These are phyloP conservation scores for Anastrepha ludens DNA, from an alignment of 1,140 invertebrate species.

Conservation along the genomic window DNA sequence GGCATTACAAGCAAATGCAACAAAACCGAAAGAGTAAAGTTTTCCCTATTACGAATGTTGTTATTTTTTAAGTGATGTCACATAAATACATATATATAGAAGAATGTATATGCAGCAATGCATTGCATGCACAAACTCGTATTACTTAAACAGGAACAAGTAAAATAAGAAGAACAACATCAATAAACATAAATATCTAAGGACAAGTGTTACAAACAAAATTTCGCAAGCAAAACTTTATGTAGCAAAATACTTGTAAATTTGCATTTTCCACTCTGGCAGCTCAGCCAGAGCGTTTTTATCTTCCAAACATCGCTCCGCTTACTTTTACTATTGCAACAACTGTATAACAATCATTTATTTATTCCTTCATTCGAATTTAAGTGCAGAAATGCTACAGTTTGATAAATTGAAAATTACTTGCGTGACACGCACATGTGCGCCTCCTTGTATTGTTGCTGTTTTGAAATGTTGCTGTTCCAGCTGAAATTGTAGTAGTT, in stretches of 20 bases:
- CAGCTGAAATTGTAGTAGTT: neutral
- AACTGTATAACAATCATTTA: constrained; percentile 22
- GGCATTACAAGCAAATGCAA: neutral
- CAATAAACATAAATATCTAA: constrained; percentile 37
- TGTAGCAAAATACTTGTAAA: constrained; percentile 44
- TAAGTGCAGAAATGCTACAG: constrained; percentile 44
- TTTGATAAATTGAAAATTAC: constrained; percentile 52
- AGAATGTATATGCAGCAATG: neutral
- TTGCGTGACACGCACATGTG: constrained; percentile 44
- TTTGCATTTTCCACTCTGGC: constrained; percentile 36
- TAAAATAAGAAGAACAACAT: neutral
- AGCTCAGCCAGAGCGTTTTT: constrained; percentile 8
- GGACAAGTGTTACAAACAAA: constrained; percentile 27
- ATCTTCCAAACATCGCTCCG: neutral
- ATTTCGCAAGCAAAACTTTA: constrained; percentile 35
- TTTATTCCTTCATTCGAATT: constrained; percentile 43
- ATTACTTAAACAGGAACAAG: constrained; percentile 19
- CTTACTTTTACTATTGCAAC: neutral
- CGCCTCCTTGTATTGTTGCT: neutral
- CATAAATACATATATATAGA: constrained; percentile 12
- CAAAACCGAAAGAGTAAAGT: constrained; percentile 11
- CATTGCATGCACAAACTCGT: neutral
- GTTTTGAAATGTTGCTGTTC: neutral
- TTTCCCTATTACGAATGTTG: constrained; percentile 34
- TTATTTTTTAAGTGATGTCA: constrained; percentile 22